Evolutionary conservation across 2,113 vertebrate species (phyloP), one percentile per base, ranked within the genome.

Genomic region (Neofelis nebulosa): DNA sequence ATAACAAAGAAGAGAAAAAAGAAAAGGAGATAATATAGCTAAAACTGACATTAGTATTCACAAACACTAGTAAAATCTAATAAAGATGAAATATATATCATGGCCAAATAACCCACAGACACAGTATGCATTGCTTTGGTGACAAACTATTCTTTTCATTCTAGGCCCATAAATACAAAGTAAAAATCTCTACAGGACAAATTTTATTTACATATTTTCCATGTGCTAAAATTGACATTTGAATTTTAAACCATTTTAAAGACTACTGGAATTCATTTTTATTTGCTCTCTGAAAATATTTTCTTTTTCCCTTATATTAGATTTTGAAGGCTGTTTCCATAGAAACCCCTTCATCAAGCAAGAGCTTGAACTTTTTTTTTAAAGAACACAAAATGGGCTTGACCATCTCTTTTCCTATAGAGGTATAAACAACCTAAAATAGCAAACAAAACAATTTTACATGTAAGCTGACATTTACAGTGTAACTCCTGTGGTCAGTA

Each of bases 261-360:
- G 29, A 18, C 50, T 89, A 65, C 2, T 78, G 12, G 29, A 94
- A 96, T 81, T 97, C 73, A 94, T 68, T 95, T 94, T 94, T 86
- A 89, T 96, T 93, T 95, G 29, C 13, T 94, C 33, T 92, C 36
- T 91, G 74, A 74, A 98, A 96, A 95, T 96, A 94, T 87, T 95
- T 92, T 86, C 81, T 69, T 83, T 66, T 27, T 3, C 61, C 2
- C 38, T 93, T 65, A 78, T 29, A 63, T 88, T 86, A 85, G 76
- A 11, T 73, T 97, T 97, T 95, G 82, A 97, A 94, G 66, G 76
- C 55, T 74, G 94, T 97, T 97, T 95, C 96, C n/a, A 82, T 97
- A 94, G 95, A 86, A 96, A 97, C 89, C 21, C 78, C 0, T 82
- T 16, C 61, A 91, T 97, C 27, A 79, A 73, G 31, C 18, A 89